phyloP scores from a whole-genome alignment of 2,113 vertebrate genomes.

The Leptocoma aspasia region DNA sequence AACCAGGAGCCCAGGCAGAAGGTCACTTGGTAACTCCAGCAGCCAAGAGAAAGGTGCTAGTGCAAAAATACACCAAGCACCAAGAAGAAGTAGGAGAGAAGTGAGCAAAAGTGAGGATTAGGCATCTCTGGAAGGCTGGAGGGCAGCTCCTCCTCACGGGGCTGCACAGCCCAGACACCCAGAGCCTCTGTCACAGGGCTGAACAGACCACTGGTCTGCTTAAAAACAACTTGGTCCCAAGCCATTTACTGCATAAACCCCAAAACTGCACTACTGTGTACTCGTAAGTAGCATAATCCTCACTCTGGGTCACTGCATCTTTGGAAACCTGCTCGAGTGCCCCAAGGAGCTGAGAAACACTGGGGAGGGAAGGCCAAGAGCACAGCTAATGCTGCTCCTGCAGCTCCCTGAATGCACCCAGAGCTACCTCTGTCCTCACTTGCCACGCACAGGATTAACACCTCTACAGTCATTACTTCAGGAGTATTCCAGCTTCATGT shows the following conservation, averaged over 20 bases:
- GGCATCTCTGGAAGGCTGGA: no score
- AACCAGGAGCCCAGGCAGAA: background rate
- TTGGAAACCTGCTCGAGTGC: background rate
- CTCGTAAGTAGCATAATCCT: background rate
- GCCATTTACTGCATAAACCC: background rate
- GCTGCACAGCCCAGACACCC: rapidly evolving
- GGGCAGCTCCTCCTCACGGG: background rate
- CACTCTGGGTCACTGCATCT: rapidly evolving
- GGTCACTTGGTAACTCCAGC: background rate
- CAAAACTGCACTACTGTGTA: background rate
- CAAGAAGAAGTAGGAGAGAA: background rate
- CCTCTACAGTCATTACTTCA: background rate
- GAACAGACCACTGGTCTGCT: rapidly evolving
- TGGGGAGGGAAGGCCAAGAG: background rate
- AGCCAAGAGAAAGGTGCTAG: background rate
- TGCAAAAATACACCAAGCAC: background rate
- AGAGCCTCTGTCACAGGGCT: rapidly evolving
- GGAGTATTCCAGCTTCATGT: background rate
- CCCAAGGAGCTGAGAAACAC: background rate
- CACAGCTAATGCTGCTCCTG: rapidly evolving
- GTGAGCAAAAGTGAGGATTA: background rate
- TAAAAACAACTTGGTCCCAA: background rate
- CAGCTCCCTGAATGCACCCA: rapidly evolving
- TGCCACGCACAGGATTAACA: background rate
- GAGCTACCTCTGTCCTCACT: background rate